A percentile compares a stretch with the other conserved stretches of the same genome.
phyloP scores from a whole-genome alignment of 2,113 vertebrate species.

The Tenebrosternarchus preto region DNA sequence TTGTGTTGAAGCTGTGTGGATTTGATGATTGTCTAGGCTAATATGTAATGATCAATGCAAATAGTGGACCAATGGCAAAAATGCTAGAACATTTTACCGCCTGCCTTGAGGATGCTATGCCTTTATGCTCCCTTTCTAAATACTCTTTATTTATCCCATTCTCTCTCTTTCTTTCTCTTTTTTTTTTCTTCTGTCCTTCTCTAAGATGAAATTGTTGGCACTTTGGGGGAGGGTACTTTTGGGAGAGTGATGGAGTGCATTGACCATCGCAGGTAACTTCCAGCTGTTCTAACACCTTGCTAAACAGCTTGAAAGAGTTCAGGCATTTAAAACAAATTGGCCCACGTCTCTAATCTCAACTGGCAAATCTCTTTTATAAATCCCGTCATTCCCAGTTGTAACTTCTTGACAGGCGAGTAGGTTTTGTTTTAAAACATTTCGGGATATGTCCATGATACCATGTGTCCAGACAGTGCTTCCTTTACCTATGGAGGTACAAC shows the following conservation, averaged over 20 bases:
- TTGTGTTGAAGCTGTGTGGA: slow-evolving; percentile 7
- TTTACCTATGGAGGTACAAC: too few species aligned
- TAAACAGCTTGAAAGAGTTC: too few species aligned
- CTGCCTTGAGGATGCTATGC: slow-evolving; percentile 8
- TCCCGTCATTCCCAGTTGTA: too few species aligned
- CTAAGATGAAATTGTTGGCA: slow-evolving; percentile 95
- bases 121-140: slow-evolving; percentile 23
- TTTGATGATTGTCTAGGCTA: slow-evolving; percentile 25
- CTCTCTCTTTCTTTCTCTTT: slow-evolving; percentile 50
- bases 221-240: slow-evolving; percentile 94
- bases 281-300: too few species aligned
- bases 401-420: too few species aligned
- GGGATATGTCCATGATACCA: too few species aligned
- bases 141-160: slow-evolving; percentile 54
- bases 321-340: too few species aligned
- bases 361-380: too few species aligned
- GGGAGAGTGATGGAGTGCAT: slow-evolving; percentile 94
- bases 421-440: too few species aligned
- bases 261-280: slow-evolving; percentile 88
- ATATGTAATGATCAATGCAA: not conserved
- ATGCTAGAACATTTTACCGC: slow-evolving; percentile 12
- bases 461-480: too few species aligned
- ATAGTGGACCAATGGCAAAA: not conserved
- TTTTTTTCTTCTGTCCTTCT: slow-evolving; percentile 58
- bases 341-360: too few species aligned